Percentiles rank a stretch among this genome's conserved stretches.
Evolutionary conservation across 2,888 invertebrate genomes (phyloP).

Genomic region (Agrochola lychnidis): DNA sequence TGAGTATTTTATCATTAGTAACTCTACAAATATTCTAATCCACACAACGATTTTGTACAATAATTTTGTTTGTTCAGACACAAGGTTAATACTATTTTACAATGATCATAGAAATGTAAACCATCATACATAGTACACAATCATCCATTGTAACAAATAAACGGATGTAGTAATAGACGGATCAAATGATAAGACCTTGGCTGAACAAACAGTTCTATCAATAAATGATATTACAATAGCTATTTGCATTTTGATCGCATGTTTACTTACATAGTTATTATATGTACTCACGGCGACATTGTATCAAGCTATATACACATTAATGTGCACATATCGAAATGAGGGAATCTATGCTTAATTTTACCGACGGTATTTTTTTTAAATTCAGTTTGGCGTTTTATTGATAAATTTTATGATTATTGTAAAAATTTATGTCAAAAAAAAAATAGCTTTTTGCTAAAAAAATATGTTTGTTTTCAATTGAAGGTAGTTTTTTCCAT

Average conservation of each 20-base stretch:
- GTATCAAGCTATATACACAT: neutral
- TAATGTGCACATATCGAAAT: no score
- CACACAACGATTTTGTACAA: neutral
- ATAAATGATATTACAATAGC: neutral
- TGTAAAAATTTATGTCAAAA: no score
- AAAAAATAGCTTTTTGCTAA: no score
- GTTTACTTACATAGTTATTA: neutral
- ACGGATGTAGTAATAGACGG: constrained; percentile 2
- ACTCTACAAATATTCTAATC: neutral
- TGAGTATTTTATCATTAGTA: neutral
- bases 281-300: neutral
- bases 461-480: no score
- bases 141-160: neutral
- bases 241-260: constrained; percentile 8
- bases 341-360: no score
- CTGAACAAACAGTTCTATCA: constrained; percentile 2
- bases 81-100: no score
- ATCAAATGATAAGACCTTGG: constrained; percentile 16
- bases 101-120: no score
- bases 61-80: neutral
- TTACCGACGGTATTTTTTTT: no score
- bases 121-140: neutral
- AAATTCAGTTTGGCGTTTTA: no score
- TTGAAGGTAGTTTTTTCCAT: no score
- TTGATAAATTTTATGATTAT: no score